Evolutionary conservation across 2,113 vertebrate species (phyloP), one percentile per base, ranked within the genome.

Genomic region (Tyto alba): DNA sequence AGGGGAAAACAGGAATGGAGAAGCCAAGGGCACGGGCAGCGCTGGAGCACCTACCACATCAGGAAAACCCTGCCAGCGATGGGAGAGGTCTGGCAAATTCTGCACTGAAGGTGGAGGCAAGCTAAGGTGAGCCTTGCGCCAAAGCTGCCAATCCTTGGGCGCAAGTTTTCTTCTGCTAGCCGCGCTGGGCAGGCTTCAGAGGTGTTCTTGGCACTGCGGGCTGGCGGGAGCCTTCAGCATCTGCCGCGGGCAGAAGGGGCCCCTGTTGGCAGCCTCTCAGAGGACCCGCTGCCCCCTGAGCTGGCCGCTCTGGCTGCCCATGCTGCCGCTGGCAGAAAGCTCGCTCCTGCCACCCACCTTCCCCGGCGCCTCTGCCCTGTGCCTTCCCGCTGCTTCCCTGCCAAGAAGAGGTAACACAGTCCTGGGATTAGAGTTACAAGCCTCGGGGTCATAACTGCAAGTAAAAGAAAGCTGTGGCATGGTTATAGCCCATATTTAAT

Each of bases 291-390:
- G 57, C 43, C 36, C 32, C 1, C 47, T 56, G 78, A 85, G 91
- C 89, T 85, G 78, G 32, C 3, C 0, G 40, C 69, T 78, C 50
- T 18, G 45, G 41, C 41, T 4, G 7, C 77, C 59, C 19, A 2
- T 0, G 0, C 48, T 72, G 50, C 83, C 7, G 7, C 86, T 10
- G 8, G 43, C 57, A 84, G 48, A 63, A 63, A 63, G 10, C 38
- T 78, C 1, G 0, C 16, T 63, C 27, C 47, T 40, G 19, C 41
- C 48, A 63, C 62, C 60, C 11, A 55, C 17, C 66, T 75, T 29
- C 41, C 50, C 52, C 30, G 0, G 0, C 2, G 9, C 43, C 75
- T 63, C 71, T 79, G 56, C 60, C 43, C 4, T 0, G 7, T 10
- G 21, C 41, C 0, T 0, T 11, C 8, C 11, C 23, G 15, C 60